Evolutionary conservation across 2,797 vertebrate genomes (phyloP).

Genomic region (Salarias fasciatus): DNA sequence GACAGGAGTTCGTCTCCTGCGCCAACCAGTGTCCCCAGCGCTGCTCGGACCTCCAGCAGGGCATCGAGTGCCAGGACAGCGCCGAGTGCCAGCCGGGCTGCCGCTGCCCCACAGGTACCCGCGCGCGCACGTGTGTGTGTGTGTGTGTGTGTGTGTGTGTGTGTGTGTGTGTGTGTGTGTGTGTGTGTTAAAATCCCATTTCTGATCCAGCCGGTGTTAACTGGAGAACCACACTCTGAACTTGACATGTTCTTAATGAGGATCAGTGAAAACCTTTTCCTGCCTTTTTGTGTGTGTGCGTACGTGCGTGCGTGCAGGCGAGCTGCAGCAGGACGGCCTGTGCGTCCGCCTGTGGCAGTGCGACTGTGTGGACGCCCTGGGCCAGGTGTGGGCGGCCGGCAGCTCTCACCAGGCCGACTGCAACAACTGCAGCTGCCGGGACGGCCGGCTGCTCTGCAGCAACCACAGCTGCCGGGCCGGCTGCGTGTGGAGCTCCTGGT

Average conservation of each 20-base stretch:
- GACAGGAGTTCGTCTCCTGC: constrained; percentile 83
- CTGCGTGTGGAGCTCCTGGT: constrained; percentile 91
- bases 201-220: too few species aligned
- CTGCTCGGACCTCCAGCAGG: constrained; percentile 91
- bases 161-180: not conserved
- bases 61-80: constrained; percentile 80
- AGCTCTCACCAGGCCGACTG: constrained; percentile 84
- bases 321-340: constrained; percentile 82
- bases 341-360: constrained; percentile 88
- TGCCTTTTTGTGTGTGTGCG: too few species aligned
- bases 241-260: too few species aligned
- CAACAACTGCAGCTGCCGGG: constrained; percentile 88
- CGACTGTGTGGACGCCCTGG: constrained; percentile 85
- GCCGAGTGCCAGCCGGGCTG: constrained; percentile 86
- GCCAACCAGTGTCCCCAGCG: constrained; percentile 87
- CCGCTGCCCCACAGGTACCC: constrained; percentile 83
- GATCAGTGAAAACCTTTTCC: too few species aligned
- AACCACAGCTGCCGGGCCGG: constrained; percentile 76
- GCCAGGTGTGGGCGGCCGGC: constrained; percentile 86
- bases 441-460: constrained; percentile 84
- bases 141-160: too few species aligned
- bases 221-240: too few species aligned
- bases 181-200: too few species aligned
- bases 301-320: constrained; percentile 71
- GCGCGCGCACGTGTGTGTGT: too few species aligned